A percentile compares a stretch with the other conserved stretches of the same genome.
These are phyloP conservation scores for Emydura subglobosa DNA, from an alignment of 2,113 vertebrate genomes.

Conservation along the genomic window DNA sequence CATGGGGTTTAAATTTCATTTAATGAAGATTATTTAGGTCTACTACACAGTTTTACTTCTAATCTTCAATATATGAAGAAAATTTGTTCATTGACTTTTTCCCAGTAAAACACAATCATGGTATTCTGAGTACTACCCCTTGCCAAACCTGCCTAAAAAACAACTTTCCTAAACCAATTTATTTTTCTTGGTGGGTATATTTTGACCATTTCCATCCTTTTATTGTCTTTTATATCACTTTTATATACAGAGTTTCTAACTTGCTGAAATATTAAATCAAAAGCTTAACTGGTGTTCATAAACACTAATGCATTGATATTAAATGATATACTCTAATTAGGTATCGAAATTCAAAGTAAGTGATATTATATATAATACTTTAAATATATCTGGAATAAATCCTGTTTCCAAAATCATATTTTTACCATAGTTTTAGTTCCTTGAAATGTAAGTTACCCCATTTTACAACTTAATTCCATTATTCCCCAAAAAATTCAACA, in stretches of 20 bases:
- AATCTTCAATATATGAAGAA: neutral
- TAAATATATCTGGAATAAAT: neutral
- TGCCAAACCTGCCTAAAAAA: neutral
- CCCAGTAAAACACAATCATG: accelerated
- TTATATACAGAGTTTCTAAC: neutral
- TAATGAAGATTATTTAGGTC: neutral
- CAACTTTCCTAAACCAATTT: neutral
- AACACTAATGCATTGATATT: neutral
- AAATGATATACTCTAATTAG: neutral
- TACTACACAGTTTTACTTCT: neutral
- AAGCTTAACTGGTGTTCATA: neutral
- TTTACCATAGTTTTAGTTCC: neutral
- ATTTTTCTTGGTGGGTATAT: neutral
- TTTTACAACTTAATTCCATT: neutral
- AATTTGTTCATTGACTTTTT: neutral
- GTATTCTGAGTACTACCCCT: neutral
- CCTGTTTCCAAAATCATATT: neutral
- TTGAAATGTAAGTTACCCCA: neutral
- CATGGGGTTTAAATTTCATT: neutral
- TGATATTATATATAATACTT: neutral
- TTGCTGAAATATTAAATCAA: neutral
- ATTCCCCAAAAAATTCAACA: neutral
- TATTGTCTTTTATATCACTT: neutral
- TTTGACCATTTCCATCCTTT: neutral
- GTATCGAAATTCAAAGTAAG: neutral